These are phyloP conservation scores for Sphenodon punctatus DNA, from an alignment of 2,797 vertebrate species.

Conservation along the genomic window DNA sequence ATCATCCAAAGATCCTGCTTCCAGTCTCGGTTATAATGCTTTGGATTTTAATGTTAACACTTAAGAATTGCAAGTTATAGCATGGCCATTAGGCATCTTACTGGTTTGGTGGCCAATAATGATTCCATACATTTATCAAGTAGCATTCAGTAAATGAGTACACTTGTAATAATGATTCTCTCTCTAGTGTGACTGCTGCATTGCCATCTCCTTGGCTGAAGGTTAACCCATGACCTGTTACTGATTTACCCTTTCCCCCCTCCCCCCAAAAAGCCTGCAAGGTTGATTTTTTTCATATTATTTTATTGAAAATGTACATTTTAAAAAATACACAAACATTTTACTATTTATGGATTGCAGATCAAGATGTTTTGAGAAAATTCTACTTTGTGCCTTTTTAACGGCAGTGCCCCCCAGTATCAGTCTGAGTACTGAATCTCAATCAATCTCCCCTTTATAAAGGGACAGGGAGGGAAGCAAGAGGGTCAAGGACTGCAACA, in stretches of 20 bases:
- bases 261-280: constrained; percentile 16
- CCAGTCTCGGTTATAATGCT: neutral
- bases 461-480: constrained; percentile 54
- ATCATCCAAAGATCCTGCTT: neutral
- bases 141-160: neutral
- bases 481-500: constrained; percentile 69
- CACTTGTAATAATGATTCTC: constrained; percentile 21
- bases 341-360: constrained; percentile 79
- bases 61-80: neutral
- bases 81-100: neutral
- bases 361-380: constrained; percentile 78
- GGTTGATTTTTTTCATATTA: constrained; percentile 50
- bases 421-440: constrained; percentile 49
- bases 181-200: no score
- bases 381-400: constrained; percentile 64
- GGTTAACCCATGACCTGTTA: no score
- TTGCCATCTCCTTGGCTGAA: neutral
- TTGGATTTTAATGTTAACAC: constrained; percentile 22
- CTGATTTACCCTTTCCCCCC: no score
- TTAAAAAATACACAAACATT: constrained; percentile 87
- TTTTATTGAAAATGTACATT: constrained; percentile 87
- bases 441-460: constrained; percentile 68
- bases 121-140: neutral
- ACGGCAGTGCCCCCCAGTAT: constrained; percentile 64
- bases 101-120: neutral